These are phyloP conservation scores for Brachyhypopomus occidentalis DNA, from an alignment of 2,113 vertebrate genomes.

Conservation along the genomic window DNA sequence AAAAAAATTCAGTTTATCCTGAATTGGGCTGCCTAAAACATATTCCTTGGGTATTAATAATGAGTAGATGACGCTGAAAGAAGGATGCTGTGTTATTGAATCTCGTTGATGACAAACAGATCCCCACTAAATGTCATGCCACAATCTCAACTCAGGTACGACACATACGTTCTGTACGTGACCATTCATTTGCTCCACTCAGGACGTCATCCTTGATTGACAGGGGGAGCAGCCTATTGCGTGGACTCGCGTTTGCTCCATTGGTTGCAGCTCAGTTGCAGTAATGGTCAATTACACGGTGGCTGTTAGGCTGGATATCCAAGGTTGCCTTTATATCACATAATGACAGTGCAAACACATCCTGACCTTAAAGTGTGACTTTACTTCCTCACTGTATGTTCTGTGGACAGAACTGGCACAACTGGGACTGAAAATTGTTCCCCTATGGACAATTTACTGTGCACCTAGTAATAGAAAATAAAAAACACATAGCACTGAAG, in stretches of 20 bases:
- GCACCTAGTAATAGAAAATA: not conserved
- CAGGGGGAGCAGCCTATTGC: no score
- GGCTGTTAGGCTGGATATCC: not conserved
- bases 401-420: not conserved
- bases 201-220: no score
- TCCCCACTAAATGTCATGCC: no score
- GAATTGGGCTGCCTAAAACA: no score
- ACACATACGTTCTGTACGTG: no score
- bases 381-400: not conserved
- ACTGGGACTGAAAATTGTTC: not conserved
- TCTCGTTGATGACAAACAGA: no score
- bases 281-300: not conserved
- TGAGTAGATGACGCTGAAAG: no score
- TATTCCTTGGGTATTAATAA: no score
- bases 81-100: no score
- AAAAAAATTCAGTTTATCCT: no score
- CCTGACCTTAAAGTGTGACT: not conserved
- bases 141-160: no score
- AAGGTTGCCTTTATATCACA: not conserved
- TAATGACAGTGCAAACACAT: not conserved
- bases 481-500: not conserved
- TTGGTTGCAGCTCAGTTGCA: not conserved
- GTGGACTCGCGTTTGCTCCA: not conserved
- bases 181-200: no score
- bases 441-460: not conserved